Evolutionary conservation across 2,888 invertebrate species (phyloP).

Genomic region (Campaea margaritaria): DNA sequence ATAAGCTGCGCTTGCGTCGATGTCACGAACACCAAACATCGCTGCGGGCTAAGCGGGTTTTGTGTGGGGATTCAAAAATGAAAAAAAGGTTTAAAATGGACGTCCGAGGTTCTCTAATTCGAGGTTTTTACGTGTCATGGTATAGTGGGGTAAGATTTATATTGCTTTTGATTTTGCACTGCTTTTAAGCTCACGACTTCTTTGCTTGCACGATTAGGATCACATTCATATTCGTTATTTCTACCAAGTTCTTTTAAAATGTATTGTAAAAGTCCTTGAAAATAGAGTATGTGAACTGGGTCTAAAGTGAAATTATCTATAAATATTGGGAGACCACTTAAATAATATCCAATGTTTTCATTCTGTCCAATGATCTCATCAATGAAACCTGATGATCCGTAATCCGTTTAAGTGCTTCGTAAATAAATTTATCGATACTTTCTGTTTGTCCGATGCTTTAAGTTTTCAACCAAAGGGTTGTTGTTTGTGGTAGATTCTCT

Average conservation of each 20-base stretch:
- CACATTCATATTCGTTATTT: neutral
- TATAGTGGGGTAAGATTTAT: slow-evolving; percentile 19
- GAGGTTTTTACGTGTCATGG: slow-evolving; percentile 34
- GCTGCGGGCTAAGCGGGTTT: slow-evolving; percentile 58
- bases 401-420: slow-evolving; percentile 30
- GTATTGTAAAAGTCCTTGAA: neutral
- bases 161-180: slow-evolving; percentile 14
- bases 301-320: too few relatives aligned
- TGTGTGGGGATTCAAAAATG: slow-evolving; percentile 55
- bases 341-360: slow-evolving; percentile 22
- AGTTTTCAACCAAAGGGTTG: slow-evolving; percentile 53
- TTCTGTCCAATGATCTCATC: slow-evolving; percentile 31
- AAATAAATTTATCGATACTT: slow-evolving; percentile 52
- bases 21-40: slow-evolving; percentile 82
- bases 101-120: slow-evolving; percentile 34
- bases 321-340: slow-evolving; percentile 14
- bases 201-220: neutral
- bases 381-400: slow-evolving; percentile 51
- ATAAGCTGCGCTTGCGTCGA: slow-evolving; percentile 73
- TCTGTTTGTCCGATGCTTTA: slow-evolving; percentile 65
- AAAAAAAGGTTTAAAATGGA: slow-evolving; percentile 62
- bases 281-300: neutral
- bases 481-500: slow-evolving; percentile 52
- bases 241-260: too few relatives aligned
- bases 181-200: slow-evolving; percentile 11